These are phyloP conservation scores for Calcarius lapponicus DNA, from an alignment of 2,797 vertebrate genomes.

Conservation along the genomic window DNA sequence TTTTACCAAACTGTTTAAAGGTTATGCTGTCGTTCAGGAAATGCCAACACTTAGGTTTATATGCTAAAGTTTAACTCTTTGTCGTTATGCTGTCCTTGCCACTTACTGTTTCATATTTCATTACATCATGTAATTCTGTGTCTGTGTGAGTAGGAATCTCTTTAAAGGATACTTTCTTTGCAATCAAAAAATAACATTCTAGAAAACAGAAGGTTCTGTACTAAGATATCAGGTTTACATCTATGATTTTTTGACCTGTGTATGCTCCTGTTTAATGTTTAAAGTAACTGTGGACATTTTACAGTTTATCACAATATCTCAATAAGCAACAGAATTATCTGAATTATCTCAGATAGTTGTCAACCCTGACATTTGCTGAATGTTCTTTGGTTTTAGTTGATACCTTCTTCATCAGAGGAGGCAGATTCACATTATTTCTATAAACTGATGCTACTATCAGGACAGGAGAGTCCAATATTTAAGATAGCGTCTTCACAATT, in stretches of 20 bases:
- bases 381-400: not conserved
- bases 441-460: not conserved
- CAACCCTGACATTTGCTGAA: conserved; percentile 3
- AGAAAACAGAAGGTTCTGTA: not conserved
- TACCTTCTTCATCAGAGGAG: not conserved
- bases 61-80: not conserved
- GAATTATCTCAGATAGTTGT: not conserved
- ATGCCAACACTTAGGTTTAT: conserved; percentile 13
- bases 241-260: not conserved
- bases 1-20: conserved; percentile 38
- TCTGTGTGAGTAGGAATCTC: not conserved
- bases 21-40: conserved; percentile 40
- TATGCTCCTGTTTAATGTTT: not conserved
- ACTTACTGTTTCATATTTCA: not conserved
- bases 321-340: not conserved
- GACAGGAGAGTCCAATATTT: conserved; percentile 10
- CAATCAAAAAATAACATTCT: not conserved
- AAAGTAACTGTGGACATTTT: not conserved
- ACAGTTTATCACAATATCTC: not conserved
- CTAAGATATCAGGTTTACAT: not conserved
- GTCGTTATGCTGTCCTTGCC: not conserved
- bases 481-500: not conserved
- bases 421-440: conserved; percentile 5
- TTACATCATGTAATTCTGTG: not conserved
- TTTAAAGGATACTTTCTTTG: not conserved